Evolutionary conservation across 1,140 invertebrate genomes (phyloP).

Genomic region (Lerema accius): DNA sequence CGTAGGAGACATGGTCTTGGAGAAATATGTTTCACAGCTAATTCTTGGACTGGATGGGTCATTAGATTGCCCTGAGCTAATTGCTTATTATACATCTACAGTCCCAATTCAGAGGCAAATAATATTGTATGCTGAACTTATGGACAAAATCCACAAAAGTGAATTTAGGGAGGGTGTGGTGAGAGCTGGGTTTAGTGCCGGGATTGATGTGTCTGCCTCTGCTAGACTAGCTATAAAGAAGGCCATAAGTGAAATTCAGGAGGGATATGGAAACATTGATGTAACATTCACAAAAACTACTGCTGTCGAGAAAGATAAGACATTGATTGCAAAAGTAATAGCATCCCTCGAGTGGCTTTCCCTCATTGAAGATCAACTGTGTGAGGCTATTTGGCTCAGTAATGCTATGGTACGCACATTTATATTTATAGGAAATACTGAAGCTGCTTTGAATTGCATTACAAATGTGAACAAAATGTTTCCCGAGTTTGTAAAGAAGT

Average conservation of each 20-base stretch:
- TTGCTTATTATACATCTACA: constrained; percentile 93
- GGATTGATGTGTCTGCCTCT: constrained; percentile 92
- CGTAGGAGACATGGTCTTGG: constrained; percentile 88
- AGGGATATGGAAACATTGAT: constrained; percentile 72
- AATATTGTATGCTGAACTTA: constrained; percentile 89
- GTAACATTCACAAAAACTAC: constrained; percentile 65
- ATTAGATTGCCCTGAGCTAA: constrained; percentile 84
- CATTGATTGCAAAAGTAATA: constrained; percentile 85
- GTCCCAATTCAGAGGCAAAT: constrained; percentile 89
- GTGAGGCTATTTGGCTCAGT: constrained; percentile 92
- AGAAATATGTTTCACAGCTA: constrained; percentile 87
- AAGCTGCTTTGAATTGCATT: constrained; percentile 81
- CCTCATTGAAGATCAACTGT: constrained; percentile 89
- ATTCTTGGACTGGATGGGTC: constrained; percentile 87
- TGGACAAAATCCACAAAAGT: constrained; percentile 87
- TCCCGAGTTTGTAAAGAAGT: constrained; percentile 63
- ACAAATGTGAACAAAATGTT: constrained; percentile 80
- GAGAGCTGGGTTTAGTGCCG: constrained; percentile 83
- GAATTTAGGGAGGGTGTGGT: constrained; percentile 82
- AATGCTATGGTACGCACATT: constrained; percentile 95
- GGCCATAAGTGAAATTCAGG: constrained; percentile 83
- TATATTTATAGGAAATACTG: constrained; percentile 78
- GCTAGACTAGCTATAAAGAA: constrained; percentile 93
- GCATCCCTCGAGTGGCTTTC: constrained; percentile 93
- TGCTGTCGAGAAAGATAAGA: constrained; percentile 84